Evolutionary conservation across 2,888 invertebrate genomes (phyloP).

Genomic region (Carabus problematicus): DNA sequence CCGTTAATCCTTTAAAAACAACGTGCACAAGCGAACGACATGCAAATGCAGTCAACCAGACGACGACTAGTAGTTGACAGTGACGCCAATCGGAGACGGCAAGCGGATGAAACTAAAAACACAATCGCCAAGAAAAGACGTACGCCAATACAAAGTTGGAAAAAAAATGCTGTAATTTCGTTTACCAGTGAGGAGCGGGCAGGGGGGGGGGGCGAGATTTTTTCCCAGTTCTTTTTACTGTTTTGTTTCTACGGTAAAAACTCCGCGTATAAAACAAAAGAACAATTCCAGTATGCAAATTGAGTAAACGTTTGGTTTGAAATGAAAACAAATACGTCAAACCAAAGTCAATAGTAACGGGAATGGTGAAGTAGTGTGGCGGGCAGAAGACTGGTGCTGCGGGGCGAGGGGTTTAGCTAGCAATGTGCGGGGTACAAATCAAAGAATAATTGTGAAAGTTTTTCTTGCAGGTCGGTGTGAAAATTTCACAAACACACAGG

Average conservation of each 20-base stretch:
- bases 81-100: background rate
- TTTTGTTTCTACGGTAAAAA: slow-evolving; percentile 14
- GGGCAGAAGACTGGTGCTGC: background rate
- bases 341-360: slow-evolving; percentile 26
- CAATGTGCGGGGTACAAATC: slow-evolving; percentile 22
- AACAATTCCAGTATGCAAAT: slow-evolving; percentile 41
- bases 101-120: slow-evolving; percentile 6
- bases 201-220: too few species aligned
- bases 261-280: slow-evolving; percentile 40
- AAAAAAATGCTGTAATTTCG: slow-evolving; percentile 2
- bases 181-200: too few species aligned
- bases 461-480: slow-evolving; percentile 8
- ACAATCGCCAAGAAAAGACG: background rate
- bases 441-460: slow-evolving; percentile 39
- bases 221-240: too few species aligned
- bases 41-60: background rate
- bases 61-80: background rate
- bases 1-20: slow-evolving; percentile 28
- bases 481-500: background rate
- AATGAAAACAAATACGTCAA: slow-evolving; percentile 43
- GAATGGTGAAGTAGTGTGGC: background rate
- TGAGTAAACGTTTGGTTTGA: slow-evolving; percentile 23
- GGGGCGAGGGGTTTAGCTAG: slow-evolving; percentile 16
- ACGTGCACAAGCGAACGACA: too few species aligned
- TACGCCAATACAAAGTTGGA: background rate